These are phyloP conservation scores for Pipa parva DNA, from an alignment of 2,113 vertebrate genomes.

Conservation along the genomic window DNA sequence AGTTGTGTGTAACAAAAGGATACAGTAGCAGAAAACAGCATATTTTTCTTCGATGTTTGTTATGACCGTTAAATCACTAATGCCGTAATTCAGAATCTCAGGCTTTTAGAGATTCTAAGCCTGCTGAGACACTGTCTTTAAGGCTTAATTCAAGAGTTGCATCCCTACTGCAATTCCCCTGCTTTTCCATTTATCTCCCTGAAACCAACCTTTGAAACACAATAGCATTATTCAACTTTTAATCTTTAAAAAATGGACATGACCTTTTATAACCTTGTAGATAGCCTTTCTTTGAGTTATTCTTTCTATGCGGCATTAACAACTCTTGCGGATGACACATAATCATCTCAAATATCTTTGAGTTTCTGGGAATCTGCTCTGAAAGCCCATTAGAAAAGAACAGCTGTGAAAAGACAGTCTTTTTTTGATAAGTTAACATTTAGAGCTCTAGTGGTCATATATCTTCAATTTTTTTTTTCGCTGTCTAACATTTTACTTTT, in stretches of 20 bases:
- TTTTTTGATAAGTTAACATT: conserved; percentile 32
- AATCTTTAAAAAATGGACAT: conserved; percentile 33
- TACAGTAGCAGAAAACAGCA: too few species aligned
- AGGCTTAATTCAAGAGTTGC: conserved; percentile 18
- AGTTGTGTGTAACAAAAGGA: too few species aligned
- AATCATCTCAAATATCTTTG: conserved; percentile 34
- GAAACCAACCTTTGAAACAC: conserved; percentile 19
- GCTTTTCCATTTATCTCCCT: conserved; percentile 29
- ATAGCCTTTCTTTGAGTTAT: conserved; percentile 30
- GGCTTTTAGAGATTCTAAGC: too few species aligned
- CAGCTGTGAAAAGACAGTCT: conserved; percentile 5
- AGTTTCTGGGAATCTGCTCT: conserved; percentile 29
- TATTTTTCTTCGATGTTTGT: too few species aligned
- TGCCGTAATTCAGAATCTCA: too few species aligned
- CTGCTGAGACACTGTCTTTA: conserved; percentile 13
- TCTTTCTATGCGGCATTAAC: conserved; percentile 29
- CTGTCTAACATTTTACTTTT: conserved; percentile 18
- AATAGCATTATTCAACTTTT: conserved; percentile 34
- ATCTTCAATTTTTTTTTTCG: conserved; percentile 18
- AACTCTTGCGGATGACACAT: conserved; percentile 32
- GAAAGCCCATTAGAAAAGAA: conserved; percentile 28
- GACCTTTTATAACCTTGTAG: conserved; percentile 33
- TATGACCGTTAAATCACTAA: too few species aligned
- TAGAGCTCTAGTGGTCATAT: conserved; percentile 13
- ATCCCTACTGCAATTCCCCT: neutral